Evolutionary conservation across 64 coral and sea anemone genomes (phyloP), one percentile per base, ranked within the genome.

Genomic region (Hydrozoanthus tunicans): DNA sequence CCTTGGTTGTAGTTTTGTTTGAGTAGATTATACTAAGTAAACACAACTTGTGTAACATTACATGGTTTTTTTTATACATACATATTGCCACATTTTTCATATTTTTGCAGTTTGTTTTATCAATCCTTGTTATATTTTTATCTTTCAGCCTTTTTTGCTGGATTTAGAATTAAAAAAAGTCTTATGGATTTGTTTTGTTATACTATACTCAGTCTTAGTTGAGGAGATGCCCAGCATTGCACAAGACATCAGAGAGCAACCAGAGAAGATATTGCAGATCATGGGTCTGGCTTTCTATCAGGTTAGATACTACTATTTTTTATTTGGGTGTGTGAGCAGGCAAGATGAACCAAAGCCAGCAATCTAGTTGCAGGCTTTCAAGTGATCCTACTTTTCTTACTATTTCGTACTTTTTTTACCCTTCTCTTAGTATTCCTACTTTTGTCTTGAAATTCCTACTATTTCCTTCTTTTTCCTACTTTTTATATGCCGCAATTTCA

Each of bases 261-360:
- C 84, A 74, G 84, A 88, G 20, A 74, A 51, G 20, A 88, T 57
- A 58, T 69, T 88, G 20, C 68, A 74, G 68, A 32, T 73, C 54
- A 72, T 88, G 84, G 84, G 84, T 51, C 68, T 88, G 20, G 84
- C 84, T 58, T 88, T 88, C 24, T 88, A 88, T 88, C 84, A 88
- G 68, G 84, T 88, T 10, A 61, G 57, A 57, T 20, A 20, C 20
- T 20, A 20, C 20, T 20, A 20, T 20, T 20, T 20, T 20, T 20
- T 20, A 20, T 20, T 20, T 20, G 20, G 20, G 20, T 20, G 20
- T 20, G 20, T 20, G 20, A 20, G 20, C 20, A 20, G 20, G 20
- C 20, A 20, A 20, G 20, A 20, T 20, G 20, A 20, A 20, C 20
- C 20, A 20, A 20, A 20, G 20, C 20, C 20, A 20, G 20, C 20